phyloP scores from a whole-genome alignment of 2,888 invertebrate species.

The Pharmacophagus antenor region DNA sequence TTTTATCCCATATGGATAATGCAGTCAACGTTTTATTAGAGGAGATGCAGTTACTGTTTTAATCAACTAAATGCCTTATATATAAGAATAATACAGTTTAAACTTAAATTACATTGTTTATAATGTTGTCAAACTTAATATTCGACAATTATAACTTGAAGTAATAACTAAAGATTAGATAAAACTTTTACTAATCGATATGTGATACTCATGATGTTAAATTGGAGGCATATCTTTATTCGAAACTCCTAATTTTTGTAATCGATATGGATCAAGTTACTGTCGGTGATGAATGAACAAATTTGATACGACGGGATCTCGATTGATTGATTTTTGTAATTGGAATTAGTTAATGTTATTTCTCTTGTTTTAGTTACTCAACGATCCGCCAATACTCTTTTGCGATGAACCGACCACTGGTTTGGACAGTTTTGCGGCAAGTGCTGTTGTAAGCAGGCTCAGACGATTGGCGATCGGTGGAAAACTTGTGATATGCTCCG shows the following conservation, averaged over 20 bases:
- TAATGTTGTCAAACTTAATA: neutral
- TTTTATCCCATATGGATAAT: neutral
- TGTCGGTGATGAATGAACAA: neutral
- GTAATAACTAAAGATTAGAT: too few species aligned
- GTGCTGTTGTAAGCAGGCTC: slow-evolving; percentile 87
- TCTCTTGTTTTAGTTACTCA: slow-evolving; percentile 83
- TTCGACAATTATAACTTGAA: too few species aligned
- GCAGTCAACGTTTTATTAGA: neutral
- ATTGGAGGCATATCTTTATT: neutral
- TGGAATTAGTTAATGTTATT: neutral
- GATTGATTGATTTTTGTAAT: neutral
- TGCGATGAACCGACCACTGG: slow-evolving; percentile 97
- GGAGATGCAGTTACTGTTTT: too few species aligned
- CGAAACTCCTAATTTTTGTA: neutral
- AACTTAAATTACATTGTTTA: too few species aligned
- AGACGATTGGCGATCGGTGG: slow-evolving; percentile 83
- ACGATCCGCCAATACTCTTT: slow-evolving; percentile 93
- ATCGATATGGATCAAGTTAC: slow-evolving; percentile 14
- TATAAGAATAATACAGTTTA: too few species aligned
- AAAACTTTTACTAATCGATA: too few species aligned
- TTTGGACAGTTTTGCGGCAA: slow-evolving; percentile 93
- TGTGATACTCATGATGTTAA: neutral
- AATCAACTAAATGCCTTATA: too few species aligned
- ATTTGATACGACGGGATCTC: slow-evolving; percentile 1
- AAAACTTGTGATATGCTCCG: slow-evolving; percentile 91